phyloP scores from a whole-genome alignment of 1,140 invertebrate species.

The Anadara kagoshimensis region DNA sequence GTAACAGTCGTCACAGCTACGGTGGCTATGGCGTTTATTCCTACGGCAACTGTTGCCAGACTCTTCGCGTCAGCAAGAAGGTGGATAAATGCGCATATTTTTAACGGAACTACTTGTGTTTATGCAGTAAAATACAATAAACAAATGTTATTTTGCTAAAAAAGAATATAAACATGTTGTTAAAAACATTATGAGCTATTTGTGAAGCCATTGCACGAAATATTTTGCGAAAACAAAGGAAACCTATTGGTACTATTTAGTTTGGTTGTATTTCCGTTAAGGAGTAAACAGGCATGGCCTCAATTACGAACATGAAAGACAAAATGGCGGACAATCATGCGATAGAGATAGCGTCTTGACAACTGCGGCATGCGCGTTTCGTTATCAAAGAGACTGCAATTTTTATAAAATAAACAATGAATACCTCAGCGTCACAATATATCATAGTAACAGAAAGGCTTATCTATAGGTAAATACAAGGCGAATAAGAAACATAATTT shows the following conservation, averaged over 20 bases:
- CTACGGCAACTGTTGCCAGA: constrained; percentile 76
- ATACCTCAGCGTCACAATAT: too few species aligned
- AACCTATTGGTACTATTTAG: constrained; percentile 21
- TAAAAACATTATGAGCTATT: too few species aligned
- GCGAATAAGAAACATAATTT: too few species aligned
- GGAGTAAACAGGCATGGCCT: constrained; percentile 30
- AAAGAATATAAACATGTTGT: too few species aligned
- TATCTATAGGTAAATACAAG: too few species aligned
- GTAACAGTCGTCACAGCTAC: constrained; percentile 75
- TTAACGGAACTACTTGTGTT: constrained; percentile 37
- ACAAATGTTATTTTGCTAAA: not conserved
- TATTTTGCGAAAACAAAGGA: too few species aligned
- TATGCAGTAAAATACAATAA: not conserved
- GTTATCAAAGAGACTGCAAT: too few species aligned
- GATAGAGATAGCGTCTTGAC: constrained; percentile 46
- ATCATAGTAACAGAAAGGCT: too few species aligned
- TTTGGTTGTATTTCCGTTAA: constrained; percentile 15
- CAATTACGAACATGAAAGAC: constrained; percentile 41
- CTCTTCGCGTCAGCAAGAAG: constrained; percentile 69
- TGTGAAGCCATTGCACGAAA: too few species aligned
- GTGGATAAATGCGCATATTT: constrained; percentile 55
- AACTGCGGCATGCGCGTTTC: constrained; percentile 43
- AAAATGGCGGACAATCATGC: constrained; percentile 49
- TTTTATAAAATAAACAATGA: too few species aligned
- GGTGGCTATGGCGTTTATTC: constrained; percentile 76